A percentile compares a stretch with the other conserved stretches of the same genome.
Evolutionary conservation across 2,888 invertebrate genomes (phyloP).

Genomic region (Meandrusa payeni): DNA sequence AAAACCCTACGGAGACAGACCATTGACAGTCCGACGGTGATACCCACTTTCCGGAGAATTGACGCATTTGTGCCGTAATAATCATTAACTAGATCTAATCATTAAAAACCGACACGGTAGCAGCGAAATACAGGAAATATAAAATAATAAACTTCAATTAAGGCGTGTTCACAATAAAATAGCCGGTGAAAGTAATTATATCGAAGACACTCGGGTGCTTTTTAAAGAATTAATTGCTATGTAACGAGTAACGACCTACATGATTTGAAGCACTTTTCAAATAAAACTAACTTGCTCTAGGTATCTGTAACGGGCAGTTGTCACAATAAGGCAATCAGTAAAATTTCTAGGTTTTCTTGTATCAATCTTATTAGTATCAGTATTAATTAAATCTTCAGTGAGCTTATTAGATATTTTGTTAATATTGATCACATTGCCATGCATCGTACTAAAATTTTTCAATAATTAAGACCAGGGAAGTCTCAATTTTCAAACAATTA

Average conservation of each 20-base stretch:
- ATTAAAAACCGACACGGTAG: no score
- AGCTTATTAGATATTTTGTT: no score
- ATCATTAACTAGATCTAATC: no score
- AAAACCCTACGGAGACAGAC: no score
- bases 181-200: slow-evolving; percentile 6
- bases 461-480: no score
- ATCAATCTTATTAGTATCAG: no score
- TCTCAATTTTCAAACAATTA: no score
- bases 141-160: background rate
- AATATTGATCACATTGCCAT: no score
- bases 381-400: no score
- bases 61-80: no score
- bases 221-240: slow-evolving; percentile 24
- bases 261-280: slow-evolving; percentile 21
- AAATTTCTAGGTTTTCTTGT: slow-evolving; percentile 2
- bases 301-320: slow-evolving; percentile 1
- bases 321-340: background rate
- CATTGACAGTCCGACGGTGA: no score
- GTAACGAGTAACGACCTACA: slow-evolving; percentile 22
- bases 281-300: slow-evolving; percentile 13
- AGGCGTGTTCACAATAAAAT: background rate
- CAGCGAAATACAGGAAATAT: background rate
- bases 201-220: slow-evolving; percentile 11
- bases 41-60: no score
- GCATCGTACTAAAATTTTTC: background rate